phyloP scores from a whole-genome alignment of 2,797 vertebrate genomes.

The Pseudocheirus occidentalis region DNA sequence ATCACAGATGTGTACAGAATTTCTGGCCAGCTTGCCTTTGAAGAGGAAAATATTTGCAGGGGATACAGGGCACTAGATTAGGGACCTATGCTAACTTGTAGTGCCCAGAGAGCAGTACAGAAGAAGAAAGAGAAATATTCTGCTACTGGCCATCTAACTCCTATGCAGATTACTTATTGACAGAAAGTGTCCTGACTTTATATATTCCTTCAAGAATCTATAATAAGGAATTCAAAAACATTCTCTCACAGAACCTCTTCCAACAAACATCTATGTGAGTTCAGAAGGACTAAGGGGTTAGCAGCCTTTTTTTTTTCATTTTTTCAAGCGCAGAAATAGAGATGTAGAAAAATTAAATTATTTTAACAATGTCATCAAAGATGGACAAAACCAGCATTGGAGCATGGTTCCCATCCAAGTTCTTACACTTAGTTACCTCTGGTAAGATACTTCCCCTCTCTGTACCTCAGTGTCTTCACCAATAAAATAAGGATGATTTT shows the following conservation, averaged over 20 bases:
- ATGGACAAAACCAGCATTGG: not conserved
- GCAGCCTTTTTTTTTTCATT: not conserved
- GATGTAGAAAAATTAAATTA: not conserved
- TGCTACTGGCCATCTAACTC: not conserved
- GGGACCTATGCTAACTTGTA: not conserved
- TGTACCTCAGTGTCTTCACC: not conserved
- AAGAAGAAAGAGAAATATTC: not conserved
- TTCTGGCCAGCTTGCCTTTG: not conserved
- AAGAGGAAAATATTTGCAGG: not conserved
- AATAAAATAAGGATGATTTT: not conserved
- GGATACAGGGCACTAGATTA: not conserved
- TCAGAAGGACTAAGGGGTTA: not conserved
- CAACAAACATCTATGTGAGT: not conserved
- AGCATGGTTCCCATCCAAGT: not conserved
- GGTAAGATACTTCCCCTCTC: not conserved
- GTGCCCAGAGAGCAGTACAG: not conserved
- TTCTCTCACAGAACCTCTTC: not conserved
- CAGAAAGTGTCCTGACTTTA: not conserved
- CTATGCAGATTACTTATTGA: not conserved
- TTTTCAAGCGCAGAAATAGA: not conserved
- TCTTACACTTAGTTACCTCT: not conserved
- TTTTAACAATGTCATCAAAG: not conserved
- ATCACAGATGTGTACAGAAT: not conserved
- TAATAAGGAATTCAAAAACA: not conserved
- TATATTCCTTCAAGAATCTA: not conserved